Conservation (phyloP, 2,797 vertebrate species). For the Phrynocephalus vlangalii region DNA sequence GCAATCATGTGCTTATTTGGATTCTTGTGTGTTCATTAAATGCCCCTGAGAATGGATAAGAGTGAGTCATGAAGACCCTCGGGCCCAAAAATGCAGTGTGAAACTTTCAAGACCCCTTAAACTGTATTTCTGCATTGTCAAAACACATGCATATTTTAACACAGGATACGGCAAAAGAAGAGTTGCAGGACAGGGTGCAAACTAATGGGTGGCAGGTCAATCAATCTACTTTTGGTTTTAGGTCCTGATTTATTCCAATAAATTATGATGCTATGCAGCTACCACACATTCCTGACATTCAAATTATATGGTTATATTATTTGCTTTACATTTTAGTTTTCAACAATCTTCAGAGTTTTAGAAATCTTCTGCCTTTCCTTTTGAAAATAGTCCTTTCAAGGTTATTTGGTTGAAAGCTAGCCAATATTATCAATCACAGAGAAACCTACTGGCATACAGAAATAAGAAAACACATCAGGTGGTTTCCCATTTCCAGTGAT, state of each 20-base stretch:
- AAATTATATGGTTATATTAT: neutral
- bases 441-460: neutral
- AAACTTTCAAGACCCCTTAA: neutral
- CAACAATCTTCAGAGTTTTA: neutral
- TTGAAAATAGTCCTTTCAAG: neutral
- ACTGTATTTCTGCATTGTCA: neutral
- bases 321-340: slow-evolving; percentile 7
- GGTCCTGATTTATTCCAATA: neutral
- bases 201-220: neutral
- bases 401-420: slow-evolving; percentile 10
- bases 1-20: no score
- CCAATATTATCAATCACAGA: neutral
- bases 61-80: no score
- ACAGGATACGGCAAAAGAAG: neutral
- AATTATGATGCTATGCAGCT: neutral
- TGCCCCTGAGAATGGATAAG: no score
- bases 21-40: no score
- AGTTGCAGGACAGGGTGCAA: neutral
- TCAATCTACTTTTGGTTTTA: neutral
- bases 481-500: slow-evolving; percentile 15
- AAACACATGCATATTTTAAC: neutral
- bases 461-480: slow-evolving; percentile 26
- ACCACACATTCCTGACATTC: neutral
- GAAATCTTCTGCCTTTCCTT: neutral
- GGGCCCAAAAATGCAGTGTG: neutral